Conservation (phyloP, 2,113 vertebrate genomes). For the Anarhynchus alexandrinus region DNA sequence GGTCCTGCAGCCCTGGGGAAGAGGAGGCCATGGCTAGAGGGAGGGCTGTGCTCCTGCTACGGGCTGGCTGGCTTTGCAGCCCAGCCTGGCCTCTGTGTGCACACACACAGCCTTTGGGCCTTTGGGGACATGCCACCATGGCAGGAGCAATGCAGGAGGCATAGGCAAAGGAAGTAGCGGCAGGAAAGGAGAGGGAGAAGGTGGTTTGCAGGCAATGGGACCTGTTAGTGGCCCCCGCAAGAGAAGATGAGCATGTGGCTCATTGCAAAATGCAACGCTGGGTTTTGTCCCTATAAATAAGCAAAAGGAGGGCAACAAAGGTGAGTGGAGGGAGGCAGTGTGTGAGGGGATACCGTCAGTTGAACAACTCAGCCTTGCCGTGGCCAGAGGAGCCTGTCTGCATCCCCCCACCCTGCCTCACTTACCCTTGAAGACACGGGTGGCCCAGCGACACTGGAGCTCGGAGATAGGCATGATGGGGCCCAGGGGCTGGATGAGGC, state of each 20-base stretch:
- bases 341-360: not conserved
- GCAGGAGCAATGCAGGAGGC: not conserved
- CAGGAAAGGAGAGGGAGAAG: not conserved
- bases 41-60: not conserved
- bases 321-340: not conserved
- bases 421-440: slow-evolving; percentile 82
- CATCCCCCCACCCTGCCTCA: not conserved
- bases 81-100: too few species aligned
- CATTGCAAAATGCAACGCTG: rapidly evolving
- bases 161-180: rapidly evolving
- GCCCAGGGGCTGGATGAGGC: slow-evolving; percentile 76
- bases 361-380: not conserved
- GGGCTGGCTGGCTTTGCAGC: not conserved
- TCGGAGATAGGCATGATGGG: slow-evolving; percentile 82
- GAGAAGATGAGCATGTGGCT: not conserved
- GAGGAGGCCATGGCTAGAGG: not conserved
- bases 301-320: not conserved
- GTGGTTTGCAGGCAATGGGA: not conserved
- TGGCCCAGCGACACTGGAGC: slow-evolving; percentile 86
- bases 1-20: slow-evolving; percentile 38
- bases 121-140: rapidly evolving
- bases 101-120: not conserved
- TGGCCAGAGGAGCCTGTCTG: not conserved
- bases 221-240: not conserved
- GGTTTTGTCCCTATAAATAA: not conserved